A percentile compares a stretch with the other conserved stretches of the same genome.
These are phyloP conservation scores for Nibea albiflora DNA, from an alignment of 2,113 vertebrate species.

Conservation along the genomic window DNA sequence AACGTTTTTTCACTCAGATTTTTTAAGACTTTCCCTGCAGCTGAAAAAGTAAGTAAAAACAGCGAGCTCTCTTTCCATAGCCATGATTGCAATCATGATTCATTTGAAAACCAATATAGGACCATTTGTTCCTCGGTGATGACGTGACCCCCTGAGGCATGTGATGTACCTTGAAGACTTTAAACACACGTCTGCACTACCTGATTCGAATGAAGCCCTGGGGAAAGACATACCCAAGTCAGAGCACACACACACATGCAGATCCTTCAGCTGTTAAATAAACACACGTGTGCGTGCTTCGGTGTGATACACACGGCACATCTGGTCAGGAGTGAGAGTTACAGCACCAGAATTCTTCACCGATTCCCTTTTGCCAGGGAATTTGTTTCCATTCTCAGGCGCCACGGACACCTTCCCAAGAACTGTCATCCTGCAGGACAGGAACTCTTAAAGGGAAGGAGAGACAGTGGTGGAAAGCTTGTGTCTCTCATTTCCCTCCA, in stretches of 20 bases:
- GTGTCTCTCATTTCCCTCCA: conserved; percentile 25
- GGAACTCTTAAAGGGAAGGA: conserved; percentile 13
- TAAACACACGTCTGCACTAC: conserved; percentile 1
- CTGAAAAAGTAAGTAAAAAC: background rate
- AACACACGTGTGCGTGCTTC: conserved; percentile 20
- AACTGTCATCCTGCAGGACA: conserved; percentile 43
- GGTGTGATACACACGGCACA: conserved; percentile 35
- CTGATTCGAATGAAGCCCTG: conserved; percentile 20
- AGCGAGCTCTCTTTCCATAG: background rate
- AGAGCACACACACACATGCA: background rate
- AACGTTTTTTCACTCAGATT: background rate
- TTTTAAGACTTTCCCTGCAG: background rate
- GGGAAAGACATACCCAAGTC: conserved; percentile 23
- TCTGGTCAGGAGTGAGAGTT: conserved; percentile 42
- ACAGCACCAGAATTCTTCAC: conserved; percentile 30
- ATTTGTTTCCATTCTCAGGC: conserved; percentile 37
- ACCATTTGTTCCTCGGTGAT: conserved; percentile 35
- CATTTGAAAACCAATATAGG: conserved; percentile 1
- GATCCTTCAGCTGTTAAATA: conserved; percentile 27
- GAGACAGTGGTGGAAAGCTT: conserved; percentile 43
- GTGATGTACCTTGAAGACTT: conserved; percentile 43
- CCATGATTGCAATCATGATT: conserved; percentile 3
- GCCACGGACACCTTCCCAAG: conserved; percentile 45
- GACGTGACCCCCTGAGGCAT: conserved; percentile 35
- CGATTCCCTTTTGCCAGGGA: conserved; percentile 35